Evolutionary conservation across 2,888 invertebrate species (phyloP), one percentile per base, ranked within the genome.

Genomic region (Malthinus flaveolus): DNA sequence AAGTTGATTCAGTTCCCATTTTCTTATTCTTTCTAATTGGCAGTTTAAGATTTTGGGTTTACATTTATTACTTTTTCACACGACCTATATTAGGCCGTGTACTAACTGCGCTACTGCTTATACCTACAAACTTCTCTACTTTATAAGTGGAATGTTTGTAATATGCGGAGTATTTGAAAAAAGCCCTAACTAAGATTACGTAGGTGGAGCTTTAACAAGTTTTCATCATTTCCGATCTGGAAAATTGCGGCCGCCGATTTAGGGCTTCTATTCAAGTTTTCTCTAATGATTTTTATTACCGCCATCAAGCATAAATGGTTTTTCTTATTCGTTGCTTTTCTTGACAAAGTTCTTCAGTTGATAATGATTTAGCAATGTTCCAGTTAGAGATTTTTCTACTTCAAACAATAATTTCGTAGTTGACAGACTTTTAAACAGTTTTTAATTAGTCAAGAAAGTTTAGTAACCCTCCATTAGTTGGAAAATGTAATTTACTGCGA

Each of bases 291-390:
- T 58, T 58, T 58, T 58, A 58, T 53, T 53, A 54, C 53, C 49
- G 53, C 49, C 53, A 58, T 58, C 58, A 58, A 58, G 58, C 37
- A 58, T 58, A 54, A 58, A 58, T 58, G 58, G 58, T 53, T 58
- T 58, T 58, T 53, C 58, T 54, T 54, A 58, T 58, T 58, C 58
- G 58, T 49, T 49, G 49, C 52, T 33, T 23, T 47, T 8, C 34
- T 57, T 52, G 48, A 49, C 49, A 57, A 57, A 51, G 50, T 57
- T 52, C 57, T 52, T 48, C 46, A 31, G 35, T 31, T 45, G 44
- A 50, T 46, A 32, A 46, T 12, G 46, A 32, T 46, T 46, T 46
- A 46, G 15, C 10, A 42, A 15, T 42, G 39, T 42, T 42, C 39
- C 39, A 42, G 39, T 42, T 42, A 42, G 15, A 42, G 39, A 42